Conservation (phyloP, 2,113 vertebrate genomes). For the Thalassarche chlororhynchos region DNA sequence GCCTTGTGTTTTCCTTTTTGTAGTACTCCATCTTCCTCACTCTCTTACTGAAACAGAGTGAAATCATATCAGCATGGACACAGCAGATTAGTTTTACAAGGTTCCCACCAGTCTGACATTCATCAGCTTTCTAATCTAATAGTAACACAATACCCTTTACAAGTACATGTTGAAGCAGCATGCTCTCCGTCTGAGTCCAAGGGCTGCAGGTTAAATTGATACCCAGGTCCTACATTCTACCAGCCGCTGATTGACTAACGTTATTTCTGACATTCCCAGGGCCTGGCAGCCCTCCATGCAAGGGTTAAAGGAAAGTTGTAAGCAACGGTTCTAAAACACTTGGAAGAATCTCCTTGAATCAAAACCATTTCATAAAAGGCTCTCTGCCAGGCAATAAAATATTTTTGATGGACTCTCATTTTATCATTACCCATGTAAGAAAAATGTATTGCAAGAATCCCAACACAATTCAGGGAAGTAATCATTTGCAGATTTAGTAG, state of each 20-base stretch:
- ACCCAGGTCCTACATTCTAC: not conserved
- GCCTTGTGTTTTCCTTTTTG: not conserved
- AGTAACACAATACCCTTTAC: slow-evolving; percentile 44
- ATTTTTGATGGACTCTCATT: slow-evolving; percentile 60
- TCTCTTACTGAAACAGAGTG: not conserved
- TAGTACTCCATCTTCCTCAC: not conserved
- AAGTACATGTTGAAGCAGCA: not conserved
- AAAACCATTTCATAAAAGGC: slow-evolving; percentile 62
- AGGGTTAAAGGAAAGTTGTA: slow-evolving; percentile 65
- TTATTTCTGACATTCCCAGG: not conserved
- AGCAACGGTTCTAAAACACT: slow-evolving; percentile 28
- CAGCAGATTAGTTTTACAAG: slow-evolving; percentile 64
- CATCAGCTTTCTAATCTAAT: slow-evolving; percentile 38
- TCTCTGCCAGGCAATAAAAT: slow-evolving; percentile 50
- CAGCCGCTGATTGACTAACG: not conserved
- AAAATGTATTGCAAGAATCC: slow-evolving; percentile 69
- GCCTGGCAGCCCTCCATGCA: slow-evolving; percentile 32
- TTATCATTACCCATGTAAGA: slow-evolving; percentile 71
- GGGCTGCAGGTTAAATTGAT: slow-evolving; percentile 33
- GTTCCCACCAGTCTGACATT: slow-evolving; percentile 48
- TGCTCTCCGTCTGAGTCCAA: not conserved
- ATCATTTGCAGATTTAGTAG: slow-evolving; percentile 78
- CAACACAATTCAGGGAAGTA: slow-evolving; percentile 63
- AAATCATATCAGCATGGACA: slow-evolving; percentile 46
- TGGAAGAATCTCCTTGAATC: slow-evolving; percentile 55